A percentile compares a stretch with the other conserved stretches of the same genome.
These are phyloP conservation scores for Deroptyus accipitrinus DNA, from an alignment of 2,113 vertebrate genomes.

Conservation along the genomic window DNA sequence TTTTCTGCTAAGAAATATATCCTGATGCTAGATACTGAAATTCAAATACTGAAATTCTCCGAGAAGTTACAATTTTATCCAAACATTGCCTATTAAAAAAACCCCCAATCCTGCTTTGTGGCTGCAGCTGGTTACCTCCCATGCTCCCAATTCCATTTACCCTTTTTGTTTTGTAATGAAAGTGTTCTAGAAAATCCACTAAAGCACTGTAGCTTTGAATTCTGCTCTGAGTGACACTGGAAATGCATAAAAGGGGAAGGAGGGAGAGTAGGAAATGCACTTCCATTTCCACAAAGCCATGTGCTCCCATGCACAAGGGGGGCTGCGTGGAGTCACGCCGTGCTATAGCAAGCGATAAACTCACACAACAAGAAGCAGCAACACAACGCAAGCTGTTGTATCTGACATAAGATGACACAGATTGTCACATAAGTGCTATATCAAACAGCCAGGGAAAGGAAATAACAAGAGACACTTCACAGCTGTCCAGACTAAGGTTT, in stretches of 20 bases:
- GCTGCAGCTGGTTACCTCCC: not conserved
- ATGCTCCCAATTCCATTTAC: not conserved
- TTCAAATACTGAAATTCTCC: not conserved
- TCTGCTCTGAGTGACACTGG: not conserved
- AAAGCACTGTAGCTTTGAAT: not conserved
- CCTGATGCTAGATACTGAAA: not conserved
- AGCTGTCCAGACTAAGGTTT: not conserved
- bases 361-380: not conserved
- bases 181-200: not conserved
- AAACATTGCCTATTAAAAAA: not conserved
- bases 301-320: rapidly evolving
- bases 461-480: not conserved
- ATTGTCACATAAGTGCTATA: not conserved
- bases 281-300: not conserved
- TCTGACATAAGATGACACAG: not conserved
- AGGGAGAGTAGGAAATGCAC: not conserved
- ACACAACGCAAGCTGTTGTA: rapidly evolving
- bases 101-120: not conserved
- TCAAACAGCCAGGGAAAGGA: not conserved
- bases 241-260: not conserved
- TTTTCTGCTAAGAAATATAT: not conserved
- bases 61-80: not conserved
- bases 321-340: rapidly evolving
- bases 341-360: not conserved
- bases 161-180: not conserved